A percentile compares a stretch with the other conserved stretches of the same genome.
phyloP scores from a whole-genome alignment of 2,113 vertebrate genomes.

The Eretmochelys imbricata region DNA sequence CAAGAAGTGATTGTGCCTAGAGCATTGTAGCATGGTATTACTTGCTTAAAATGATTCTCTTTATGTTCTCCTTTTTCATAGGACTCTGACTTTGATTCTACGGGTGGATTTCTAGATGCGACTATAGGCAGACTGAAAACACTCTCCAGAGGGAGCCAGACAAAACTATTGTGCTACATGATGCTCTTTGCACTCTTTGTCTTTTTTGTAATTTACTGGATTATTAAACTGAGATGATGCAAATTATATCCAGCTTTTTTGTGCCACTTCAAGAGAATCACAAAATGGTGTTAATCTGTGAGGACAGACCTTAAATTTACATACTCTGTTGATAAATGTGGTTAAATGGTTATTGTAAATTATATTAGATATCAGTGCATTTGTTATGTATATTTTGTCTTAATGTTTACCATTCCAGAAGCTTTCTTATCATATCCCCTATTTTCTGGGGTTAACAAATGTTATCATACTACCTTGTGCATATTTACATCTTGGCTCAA shows the following conservation, averaged over 20 bases:
- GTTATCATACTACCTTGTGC: neutral
- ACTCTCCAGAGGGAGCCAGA: conserved; percentile 94
- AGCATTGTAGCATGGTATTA: neutral
- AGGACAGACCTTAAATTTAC: conserved; percentile 10
- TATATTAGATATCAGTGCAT: conserved; percentile 65
- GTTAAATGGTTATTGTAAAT: conserved; percentile 24
- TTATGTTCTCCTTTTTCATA: conserved; percentile 51
- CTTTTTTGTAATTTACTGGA: conserved; percentile 96
- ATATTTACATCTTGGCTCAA: neutral
- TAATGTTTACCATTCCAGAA: neutral
- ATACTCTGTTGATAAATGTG: conserved; percentile 28
- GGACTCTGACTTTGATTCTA: conserved; percentile 95
- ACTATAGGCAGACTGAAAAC: conserved; percentile 92
- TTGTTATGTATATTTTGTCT: conserved; percentile 11
- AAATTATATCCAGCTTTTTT: conserved; percentile 33
- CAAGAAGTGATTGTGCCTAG: neutral
- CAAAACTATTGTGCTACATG: conserved; percentile 94
- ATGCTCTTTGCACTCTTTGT: conserved; percentile 94
- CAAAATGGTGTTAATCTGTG: conserved; percentile 22
- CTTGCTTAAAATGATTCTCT: neutral
- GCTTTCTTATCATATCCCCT: neutral
- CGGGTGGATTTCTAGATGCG: conserved; percentile 91
- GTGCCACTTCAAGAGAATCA: conserved; percentile 35
- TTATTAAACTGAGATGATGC: conserved; percentile 89
- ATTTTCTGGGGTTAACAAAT: conserved; percentile 48